phyloP scores from a whole-genome alignment of 2,888 invertebrate species.

The Opisthograptis luteolata region DNA sequence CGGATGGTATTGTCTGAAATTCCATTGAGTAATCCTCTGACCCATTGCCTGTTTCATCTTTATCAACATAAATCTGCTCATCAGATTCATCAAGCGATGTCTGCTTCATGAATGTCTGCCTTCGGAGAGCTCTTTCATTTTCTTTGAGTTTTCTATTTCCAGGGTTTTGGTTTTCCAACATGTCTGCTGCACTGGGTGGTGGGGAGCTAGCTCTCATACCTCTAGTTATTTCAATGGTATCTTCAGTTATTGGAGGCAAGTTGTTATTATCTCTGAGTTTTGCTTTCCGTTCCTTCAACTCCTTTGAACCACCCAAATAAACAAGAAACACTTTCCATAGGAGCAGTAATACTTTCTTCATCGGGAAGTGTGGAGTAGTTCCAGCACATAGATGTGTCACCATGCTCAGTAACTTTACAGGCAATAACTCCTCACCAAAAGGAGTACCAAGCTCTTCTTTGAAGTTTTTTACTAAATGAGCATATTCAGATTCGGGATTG shows the following conservation, averaged over 20 bases:
- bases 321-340: constrained; percentile 98
- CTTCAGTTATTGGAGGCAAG: constrained; percentile 92
- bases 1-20: constrained; percentile 80
- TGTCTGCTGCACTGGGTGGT: constrained; percentile 95
- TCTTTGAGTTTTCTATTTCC: constrained; percentile 84
- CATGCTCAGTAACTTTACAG: constrained; percentile 96
- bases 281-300: constrained; percentile 90
- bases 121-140: constrained; percentile 87
- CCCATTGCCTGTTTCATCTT: constrained; percentile 86
- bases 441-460: constrained; percentile 85
- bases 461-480: constrained; percentile 82
- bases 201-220: constrained; percentile 98
- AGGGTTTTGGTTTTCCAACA: constrained; percentile 93
- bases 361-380: constrained; percentile 98
- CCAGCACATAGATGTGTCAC: constrained; percentile 98
- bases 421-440: constrained; percentile 91
- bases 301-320: constrained; percentile 95
- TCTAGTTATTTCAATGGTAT: constrained; percentile 96
- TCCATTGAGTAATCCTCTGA: constrained; percentile 86
- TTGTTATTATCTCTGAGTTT: constrained; percentile 88
- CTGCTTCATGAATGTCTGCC: constrained; percentile 95
- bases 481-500: constrained; percentile 75
- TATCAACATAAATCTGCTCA: constrained; percentile 89
- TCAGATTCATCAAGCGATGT: constrained; percentile 93
- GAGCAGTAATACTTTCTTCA: constrained; percentile 97